These are phyloP conservation scores for Bombus polaris DNA, from an alignment of 1,140 invertebrate genomes.

Conservation along the genomic window DNA sequence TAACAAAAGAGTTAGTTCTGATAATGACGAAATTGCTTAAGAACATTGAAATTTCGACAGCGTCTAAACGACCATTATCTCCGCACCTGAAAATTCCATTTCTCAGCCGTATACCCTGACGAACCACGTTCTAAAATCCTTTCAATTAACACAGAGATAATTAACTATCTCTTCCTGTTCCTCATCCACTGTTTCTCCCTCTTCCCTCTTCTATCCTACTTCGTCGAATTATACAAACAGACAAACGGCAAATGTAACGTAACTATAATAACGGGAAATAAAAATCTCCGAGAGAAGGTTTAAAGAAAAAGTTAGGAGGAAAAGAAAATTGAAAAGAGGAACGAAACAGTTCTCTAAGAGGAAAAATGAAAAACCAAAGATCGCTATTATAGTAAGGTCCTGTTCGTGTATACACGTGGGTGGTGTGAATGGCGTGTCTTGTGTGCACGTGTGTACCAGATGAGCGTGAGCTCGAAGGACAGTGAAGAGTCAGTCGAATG, in stretches of 20 bases:
- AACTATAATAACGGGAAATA: background rate
- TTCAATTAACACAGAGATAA: background rate
- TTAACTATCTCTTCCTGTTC: background rate
- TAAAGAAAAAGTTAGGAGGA: background rate
- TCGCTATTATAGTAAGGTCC: constrained; percentile 30
- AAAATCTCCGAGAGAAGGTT: background rate
- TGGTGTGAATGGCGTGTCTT: background rate
- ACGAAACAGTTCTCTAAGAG: constrained; percentile 53
- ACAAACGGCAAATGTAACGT: constrained; percentile 40
- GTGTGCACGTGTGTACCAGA: constrained; percentile 24
- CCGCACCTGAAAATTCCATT: background rate
- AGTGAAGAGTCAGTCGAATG: constrained; percentile 57
- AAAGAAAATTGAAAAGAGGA: background rate
- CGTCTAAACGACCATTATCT: background rate
- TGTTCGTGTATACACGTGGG: background rate
- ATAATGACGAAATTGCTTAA: no score
- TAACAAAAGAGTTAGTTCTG: no score
- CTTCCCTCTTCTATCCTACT: background rate
- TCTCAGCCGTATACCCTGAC: no score
- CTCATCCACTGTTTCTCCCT: background rate
- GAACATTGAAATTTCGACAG: no score
- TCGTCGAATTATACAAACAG: background rate
- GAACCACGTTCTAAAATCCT: background rate
- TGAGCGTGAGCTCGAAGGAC: constrained; percentile 36
- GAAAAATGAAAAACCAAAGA: constrained; percentile 31